Base-by-base conservation (phyloP, 2,888 invertebrate genomes). In the Crepidodera aurea region DNA sequence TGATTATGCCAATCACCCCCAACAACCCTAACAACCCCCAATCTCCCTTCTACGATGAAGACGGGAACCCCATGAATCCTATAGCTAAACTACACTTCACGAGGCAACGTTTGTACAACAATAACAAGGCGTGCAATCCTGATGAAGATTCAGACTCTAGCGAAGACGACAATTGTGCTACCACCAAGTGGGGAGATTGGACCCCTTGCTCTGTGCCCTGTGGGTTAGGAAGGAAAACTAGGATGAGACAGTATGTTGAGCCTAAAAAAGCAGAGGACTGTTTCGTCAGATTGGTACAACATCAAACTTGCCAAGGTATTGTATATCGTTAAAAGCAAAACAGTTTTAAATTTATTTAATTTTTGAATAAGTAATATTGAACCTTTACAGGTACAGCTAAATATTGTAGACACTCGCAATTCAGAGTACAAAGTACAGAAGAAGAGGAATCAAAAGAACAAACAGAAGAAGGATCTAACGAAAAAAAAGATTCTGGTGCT, bases 31-130 rank as follows among this genome's bases (percentile, higher is more conserved):
- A 90, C 73, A 91, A 95, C 79, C 87, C 88, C 0, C 84, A 89
- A 46, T 94, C 96, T 0, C 98, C 98, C 0, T 98, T 98, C 82
- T 96, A 89, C 80, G 92, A 92, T 76, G 83, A 88, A 0, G 81
- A 82, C 0, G 92, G 89, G 0, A 81, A 81, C 1, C 90, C 90
- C 15, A 94, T 98, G 88, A 88, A 93, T 63, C 96, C 98, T 0
- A 84, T 97, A 67, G 98, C 96, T 0, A 85, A 88, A 19, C 81
- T 98, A 3, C 88, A 90, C 55, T 84, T 98, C 40, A 88, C 88
- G 4, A 82, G 94, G 19, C 86, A 93, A 69, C 84, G 93, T 60
- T 84, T 93, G 0, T 91, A 93, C 73, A 89, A 91, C 70, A 91
- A 90, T 75, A 89, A 91, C 69, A 91, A 90, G 75, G 86, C 85